phyloP scores from a whole-genome alignment of 2,888 invertebrate genomes.

The Lapara coniferarum region DNA sequence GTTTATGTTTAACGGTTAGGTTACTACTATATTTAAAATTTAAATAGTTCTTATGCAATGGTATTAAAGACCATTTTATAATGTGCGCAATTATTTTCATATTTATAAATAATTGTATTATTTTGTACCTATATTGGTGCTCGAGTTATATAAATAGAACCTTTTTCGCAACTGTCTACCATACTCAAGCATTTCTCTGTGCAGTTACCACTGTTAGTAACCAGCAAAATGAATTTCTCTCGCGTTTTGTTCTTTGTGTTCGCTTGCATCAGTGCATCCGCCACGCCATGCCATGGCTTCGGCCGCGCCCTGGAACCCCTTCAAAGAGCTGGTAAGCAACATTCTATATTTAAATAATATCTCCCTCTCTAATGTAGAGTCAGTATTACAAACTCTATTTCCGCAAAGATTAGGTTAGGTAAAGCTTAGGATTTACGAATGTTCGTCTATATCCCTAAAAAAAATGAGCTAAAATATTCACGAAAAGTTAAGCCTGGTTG shows the following conservation, averaged over 20 bases:
- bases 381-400: too few relatives aligned
- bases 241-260: constrained; percentile 35
- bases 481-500: too few relatives aligned
- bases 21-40: neutral
- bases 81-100: neutral
- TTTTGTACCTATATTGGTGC: neutral
- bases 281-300: constrained; percentile 34
- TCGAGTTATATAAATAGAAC: neutral
- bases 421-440: too few relatives aligned
- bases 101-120: neutral
- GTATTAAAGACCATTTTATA: neutral
- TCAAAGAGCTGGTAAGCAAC: constrained; percentile 39
- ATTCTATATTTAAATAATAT: neutral
- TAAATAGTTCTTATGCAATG: neutral
- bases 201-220: neutral
- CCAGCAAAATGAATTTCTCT: constrained; percentile 34
- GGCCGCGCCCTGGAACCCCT: constrained; percentile 39
- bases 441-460: too few relatives aligned
- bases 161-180: neutral
- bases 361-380: too few relatives aligned
- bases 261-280: constrained; percentile 33
- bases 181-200: neutral
- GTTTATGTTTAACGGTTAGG: neutral
- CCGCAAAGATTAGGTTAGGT: too few relatives aligned
- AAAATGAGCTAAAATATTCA: too few relatives aligned